A percentile compares a stretch with the other conserved stretches of the same genome.
Evolutionary conservation across 1,140 invertebrate genomes (phyloP).

Genomic region (Bombus difficillimus): DNA sequence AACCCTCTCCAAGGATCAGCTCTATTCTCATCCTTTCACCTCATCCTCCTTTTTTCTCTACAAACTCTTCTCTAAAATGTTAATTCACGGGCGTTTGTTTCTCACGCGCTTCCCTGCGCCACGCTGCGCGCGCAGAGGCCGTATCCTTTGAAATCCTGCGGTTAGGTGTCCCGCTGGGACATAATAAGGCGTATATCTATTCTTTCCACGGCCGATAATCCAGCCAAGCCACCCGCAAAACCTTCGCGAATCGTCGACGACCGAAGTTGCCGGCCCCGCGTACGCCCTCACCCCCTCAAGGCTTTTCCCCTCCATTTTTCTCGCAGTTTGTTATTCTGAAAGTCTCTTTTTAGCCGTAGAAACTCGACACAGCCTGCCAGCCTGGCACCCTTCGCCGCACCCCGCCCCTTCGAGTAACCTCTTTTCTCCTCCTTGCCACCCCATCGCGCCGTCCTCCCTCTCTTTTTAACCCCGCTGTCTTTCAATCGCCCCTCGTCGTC

Average conservation of each 20-base stretch:
- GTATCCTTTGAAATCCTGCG: constrained; percentile 25
- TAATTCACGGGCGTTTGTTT: constrained; percentile 37
- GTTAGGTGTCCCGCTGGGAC: constrained; percentile 27
- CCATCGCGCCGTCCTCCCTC: constrained; percentile 26
- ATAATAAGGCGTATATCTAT: constrained; percentile 53
- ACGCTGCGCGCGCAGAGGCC: not conserved
- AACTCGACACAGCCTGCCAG: constrained; percentile 70
- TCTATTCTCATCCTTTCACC: not conserved
- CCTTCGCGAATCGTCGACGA: constrained; percentile 44
- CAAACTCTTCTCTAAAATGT: constrained; percentile 20
- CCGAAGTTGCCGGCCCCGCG: constrained; percentile 8
- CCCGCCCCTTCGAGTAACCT: constrained; percentile 69
- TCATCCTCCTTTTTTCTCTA: not conserved
- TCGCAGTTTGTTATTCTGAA: constrained; percentile 74
- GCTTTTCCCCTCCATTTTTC: constrained; percentile 56
- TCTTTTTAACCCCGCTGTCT: constrained; percentile 48
- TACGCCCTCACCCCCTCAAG: not conserved
- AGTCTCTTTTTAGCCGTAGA: constrained; percentile 70
- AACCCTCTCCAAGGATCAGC: not conserved
- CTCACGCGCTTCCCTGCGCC: constrained; percentile 14
- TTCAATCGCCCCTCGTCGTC: constrained; percentile 49
- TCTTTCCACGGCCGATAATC: constrained; percentile 43
- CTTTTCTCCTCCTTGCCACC: constrained; percentile 68
- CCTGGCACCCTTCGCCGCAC: constrained; percentile 1
- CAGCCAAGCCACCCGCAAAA: constrained; percentile 56